A percentile compares a stretch with the other conserved stretches of the same genome.
Conservation (phyloP, 2,113 vertebrate species). For the Mormyrus iriodes region DNA sequence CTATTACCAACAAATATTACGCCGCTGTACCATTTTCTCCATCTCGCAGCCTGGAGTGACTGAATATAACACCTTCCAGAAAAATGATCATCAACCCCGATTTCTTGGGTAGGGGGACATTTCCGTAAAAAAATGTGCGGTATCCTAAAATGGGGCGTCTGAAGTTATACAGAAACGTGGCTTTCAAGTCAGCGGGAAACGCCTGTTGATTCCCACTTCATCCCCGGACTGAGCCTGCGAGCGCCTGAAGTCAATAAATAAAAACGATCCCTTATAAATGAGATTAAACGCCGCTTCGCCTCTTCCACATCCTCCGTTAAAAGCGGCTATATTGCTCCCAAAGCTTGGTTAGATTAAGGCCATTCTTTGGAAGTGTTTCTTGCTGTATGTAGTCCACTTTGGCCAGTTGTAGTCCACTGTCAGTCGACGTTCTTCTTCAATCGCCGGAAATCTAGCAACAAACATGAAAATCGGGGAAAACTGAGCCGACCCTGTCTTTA, state of each 20-base stretch:
- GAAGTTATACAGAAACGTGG: not conserved
- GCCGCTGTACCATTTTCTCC: not conserved
- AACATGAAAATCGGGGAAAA: not conserved
- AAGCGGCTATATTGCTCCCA: not conserved
- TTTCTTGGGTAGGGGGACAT: not conserved
- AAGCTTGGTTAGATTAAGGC: not conserved
- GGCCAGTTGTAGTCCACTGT: not conserved
- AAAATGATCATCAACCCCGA: not conserved
- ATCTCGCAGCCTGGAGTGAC: not conserved
- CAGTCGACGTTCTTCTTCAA: constrained; percentile 19
- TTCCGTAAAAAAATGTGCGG: not conserved
- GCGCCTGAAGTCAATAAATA: not conserved
- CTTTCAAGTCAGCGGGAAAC: not conserved
- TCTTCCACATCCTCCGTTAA: not conserved
- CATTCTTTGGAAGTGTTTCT: not conserved
- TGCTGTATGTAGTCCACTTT: constrained; percentile 11
- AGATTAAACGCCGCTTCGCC: not conserved
- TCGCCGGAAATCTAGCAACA: constrained; percentile 31
- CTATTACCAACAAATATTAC: not conserved
- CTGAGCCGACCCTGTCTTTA: not conserved
- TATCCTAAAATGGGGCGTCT: not conserved
- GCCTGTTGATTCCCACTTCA: constrained; percentile 28
- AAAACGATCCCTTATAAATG: not conserved
- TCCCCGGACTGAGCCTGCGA: not conserved
- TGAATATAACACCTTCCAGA: not conserved